Base-by-base conservation (phyloP, 2,797 vertebrate genomes). In the Phataginus tricuspis region DNA sequence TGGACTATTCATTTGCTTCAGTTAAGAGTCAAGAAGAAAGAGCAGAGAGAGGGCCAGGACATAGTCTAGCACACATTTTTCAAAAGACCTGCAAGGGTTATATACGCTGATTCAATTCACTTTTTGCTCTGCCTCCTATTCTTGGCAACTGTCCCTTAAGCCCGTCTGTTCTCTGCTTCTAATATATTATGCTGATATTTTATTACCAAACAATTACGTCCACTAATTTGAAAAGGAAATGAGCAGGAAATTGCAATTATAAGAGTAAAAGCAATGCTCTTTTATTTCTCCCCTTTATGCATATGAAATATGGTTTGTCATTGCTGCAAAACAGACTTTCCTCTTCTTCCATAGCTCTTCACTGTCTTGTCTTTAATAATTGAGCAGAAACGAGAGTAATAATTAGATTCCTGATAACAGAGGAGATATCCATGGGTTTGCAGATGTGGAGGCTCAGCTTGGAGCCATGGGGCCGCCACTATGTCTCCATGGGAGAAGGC, bases 161-260 rank as follows among this genome's bases (percentile, higher is more conserved):
- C 97, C 96, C 42, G 96, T 97, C 97, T 97, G 97, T 97, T 97
- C 97, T 96, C 94, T 97, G 97, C 96, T 77, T 97, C 97, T 98
- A 97, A 98, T 97, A 98, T 98, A 97, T 98, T 98, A 97, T 98
- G 97, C 97, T 97, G 97, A 97, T 98, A 98, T 98, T 98, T 98
- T 97, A 98, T 97, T 97, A 98, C 97, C 98, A 98, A 97, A 98
- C 98, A 98, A 98, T 98, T 98, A 98, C 93, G 97, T 98, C 92
- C 97, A 97, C 98, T 98, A 97, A 98, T 98, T 98, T 98, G 98
- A 97, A 98, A 97, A 98, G 98, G 98, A 98, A 98, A 97, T 84
- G 91, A 98, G 97, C 96, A 98, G 98, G 98, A 98, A 98, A 98
- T 98, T 98, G 96, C 97, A 98, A 98, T 98, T 98, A 97, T 97